A percentile compares a stretch with the other conserved stretches of the same genome.
These are phyloP conservation scores for Aeoliscus strigatus DNA, from an alignment of 2,797 vertebrate genomes.

Conservation along the genomic window DNA sequence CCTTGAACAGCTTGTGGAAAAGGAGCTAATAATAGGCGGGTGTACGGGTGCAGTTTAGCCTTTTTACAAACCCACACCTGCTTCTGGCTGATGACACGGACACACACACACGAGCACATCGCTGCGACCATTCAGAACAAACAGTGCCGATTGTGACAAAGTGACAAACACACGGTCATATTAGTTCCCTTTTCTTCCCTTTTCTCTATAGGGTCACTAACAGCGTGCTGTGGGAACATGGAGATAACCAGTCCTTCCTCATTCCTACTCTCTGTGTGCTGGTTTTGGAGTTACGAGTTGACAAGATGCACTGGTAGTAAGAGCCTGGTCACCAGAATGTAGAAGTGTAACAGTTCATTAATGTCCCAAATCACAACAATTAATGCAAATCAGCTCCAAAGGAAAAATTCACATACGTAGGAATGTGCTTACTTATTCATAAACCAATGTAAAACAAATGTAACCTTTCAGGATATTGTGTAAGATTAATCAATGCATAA, in stretches of 20 bases:
- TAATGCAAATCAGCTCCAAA: too few species aligned
- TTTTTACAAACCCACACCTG: constrained; percentile 2
- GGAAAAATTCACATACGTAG: too few species aligned
- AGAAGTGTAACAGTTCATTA: too few species aligned
- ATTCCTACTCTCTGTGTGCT: constrained; percentile 42
- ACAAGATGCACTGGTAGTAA: constrained; percentile 6
- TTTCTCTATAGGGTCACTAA: constrained; percentile 64
- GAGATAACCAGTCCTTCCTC: constrained; percentile 63
- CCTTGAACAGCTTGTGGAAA: too few species aligned
- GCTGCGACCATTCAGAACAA: background rate
- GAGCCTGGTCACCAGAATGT: constrained; percentile 6
- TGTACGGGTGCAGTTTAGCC: constrained; percentile 3
- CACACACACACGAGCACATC: constrained; percentile 3
- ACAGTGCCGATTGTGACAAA: constrained; percentile 20
- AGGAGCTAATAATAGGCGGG: background rate
- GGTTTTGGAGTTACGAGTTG: constrained; percentile 5
- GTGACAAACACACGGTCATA: constrained; percentile 23
- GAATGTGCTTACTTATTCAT: background rate
- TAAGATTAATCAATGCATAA: constrained; percentile 35
- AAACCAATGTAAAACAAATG: background rate
- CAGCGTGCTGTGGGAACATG: constrained; percentile 63
- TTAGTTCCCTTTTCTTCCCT: constrained; percentile 27
- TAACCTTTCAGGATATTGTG: constrained; percentile 20
- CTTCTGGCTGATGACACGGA: constrained; percentile 4
- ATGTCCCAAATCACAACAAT: too few species aligned